Evolutionary conservation across 2,113 vertebrate genomes (phyloP), one percentile per base, ranked within the genome.

Genomic region (Butastur rufipennis): DNA sequence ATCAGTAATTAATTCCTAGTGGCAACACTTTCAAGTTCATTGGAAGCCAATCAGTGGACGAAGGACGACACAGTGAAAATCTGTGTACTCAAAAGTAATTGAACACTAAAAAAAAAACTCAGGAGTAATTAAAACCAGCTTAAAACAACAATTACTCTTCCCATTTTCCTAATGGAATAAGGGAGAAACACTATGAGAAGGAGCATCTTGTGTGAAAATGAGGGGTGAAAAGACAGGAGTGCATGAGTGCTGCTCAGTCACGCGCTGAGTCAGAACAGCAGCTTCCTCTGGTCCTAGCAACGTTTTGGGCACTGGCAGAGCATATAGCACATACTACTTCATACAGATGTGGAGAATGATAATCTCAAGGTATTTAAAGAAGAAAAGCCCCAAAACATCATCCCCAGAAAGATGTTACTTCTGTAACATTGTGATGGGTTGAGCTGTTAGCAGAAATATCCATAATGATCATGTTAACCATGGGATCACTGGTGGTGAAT

Each of bases 291-390:
- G 74, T 79, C 45, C 85, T 45, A 61, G 31, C 1, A 3, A 34
- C 16, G 8, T 67, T 91, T 75, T 29, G 78, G 89, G 40, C 52
- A 63, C 52, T 79, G 61, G 36, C 65, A 91, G 27, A 83, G 12
- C 47, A 32, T 17, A 12, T 9, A 86, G 38, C 34, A 34, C 2
- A 0, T 62, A 43, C n/a, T 50, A 32, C 50, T 85, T 81, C 52
- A 67, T 36, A 72, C 45, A 38, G 13, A n/a, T 21, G 70, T 13
- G 32, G 32, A 93, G 16, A 95, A 86, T 13, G 8, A 70, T 67
- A 81, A 48, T 53, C 32, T 85, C 31, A 80, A 88, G n/a, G 61
- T 79, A 92, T 79, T 91, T 92, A 86, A 95, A 88, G 68, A 93
- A 89, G 61, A 93, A 81, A 89, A 93, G 19, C 40, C 75, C 59